Base-by-base conservation (phyloP, 2,797 vertebrate species). In the Phaenicophaeus curvirostris region DNA sequence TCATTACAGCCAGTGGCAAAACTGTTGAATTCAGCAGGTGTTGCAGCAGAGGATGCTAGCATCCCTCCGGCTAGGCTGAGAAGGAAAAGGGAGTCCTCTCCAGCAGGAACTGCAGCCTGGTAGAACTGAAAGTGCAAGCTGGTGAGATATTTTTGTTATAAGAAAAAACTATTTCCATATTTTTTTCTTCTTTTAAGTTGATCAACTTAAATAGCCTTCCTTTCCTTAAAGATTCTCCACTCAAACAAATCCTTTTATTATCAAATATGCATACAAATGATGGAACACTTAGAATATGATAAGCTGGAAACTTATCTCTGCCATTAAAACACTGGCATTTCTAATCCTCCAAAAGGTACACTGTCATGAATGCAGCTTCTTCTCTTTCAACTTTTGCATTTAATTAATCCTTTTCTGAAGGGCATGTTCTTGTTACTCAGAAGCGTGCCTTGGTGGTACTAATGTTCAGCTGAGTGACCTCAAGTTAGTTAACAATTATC, bases 321-420 rank as follows among this genome's bases (percentile, higher is more conserved):
- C 51, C 37, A 51, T 93, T 96, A 88, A 94, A 88, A 85, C 63
- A 61, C 15, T 25, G 44, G 16, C 16, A 73, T 33, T 96, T 94
- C 63, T 87, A 94, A 85, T 72, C 75, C 54, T 91, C 55, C 85
- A 77, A 91, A 96, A 96, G 7, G 7, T 88, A 81, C 46, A 31
- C 58, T 88, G 65, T 65, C 95, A 86, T 93, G 87, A 92, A 95
- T 95, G 95, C 93, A 97, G 88, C 53, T 94, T 69, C 87, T 93
- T 93, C 86, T 93, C 46, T 96, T 97, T 96, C 65, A 85, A 94
- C 63, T 96, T 97, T 87, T 90, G 15, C 68, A 90, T 96, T 95
- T 97, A 96, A 97, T 97, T 97, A 95, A 93, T 96, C 57, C 96
- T 89, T 97, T 62, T 95, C 95, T 96, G 80, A 97, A 94, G 92